phyloP scores from a whole-genome alignment of 2,797 vertebrate genomes.

The Tenualosa thibaudeaui region DNA sequence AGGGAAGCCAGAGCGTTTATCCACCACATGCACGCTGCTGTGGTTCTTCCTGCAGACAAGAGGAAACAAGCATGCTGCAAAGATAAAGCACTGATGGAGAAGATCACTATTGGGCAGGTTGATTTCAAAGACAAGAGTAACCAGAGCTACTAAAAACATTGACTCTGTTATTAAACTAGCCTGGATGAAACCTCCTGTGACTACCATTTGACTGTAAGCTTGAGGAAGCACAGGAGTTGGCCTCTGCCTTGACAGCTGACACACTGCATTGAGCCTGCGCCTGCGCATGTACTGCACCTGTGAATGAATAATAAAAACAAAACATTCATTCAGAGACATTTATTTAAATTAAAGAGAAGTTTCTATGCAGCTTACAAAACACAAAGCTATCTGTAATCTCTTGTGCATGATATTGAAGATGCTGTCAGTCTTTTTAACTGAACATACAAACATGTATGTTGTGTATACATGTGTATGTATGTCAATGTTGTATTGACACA shows the following conservation, averaged over 20 bases:
- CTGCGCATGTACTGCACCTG: slow-evolving; percentile 42
- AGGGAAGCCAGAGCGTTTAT: slow-evolving; percentile 44
- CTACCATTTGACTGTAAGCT: slow-evolving; percentile 57
- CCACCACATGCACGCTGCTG: slow-evolving; percentile 22
- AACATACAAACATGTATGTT: too few relatives aligned
- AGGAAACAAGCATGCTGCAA: neutral
- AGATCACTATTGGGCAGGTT: too few relatives aligned
- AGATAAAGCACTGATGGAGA: neutral
- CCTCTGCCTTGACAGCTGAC: slow-evolving; percentile 40
- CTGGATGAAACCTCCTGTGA: neutral
- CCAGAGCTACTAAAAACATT: too few relatives aligned
- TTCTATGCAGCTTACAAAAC: neutral
- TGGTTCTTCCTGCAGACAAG: slow-evolving; percentile 41
- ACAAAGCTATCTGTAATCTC: neutral
- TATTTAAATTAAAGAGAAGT: neutral
- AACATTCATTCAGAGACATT: neutral
- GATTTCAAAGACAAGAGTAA: too few relatives aligned
- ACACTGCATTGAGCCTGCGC: slow-evolving; percentile 16
- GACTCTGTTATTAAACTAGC: too few relatives aligned
- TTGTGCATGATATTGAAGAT: neutral
- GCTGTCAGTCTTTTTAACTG: too few relatives aligned
- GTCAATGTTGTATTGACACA: too few relatives aligned
- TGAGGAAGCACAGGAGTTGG: slow-evolving; percentile 44
- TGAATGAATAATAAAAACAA: neutral
- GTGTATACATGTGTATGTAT: too few relatives aligned